Base-by-base conservation (phyloP, 92 coral and sea anemone genomes). In the Paramuricea clavata region DNA sequence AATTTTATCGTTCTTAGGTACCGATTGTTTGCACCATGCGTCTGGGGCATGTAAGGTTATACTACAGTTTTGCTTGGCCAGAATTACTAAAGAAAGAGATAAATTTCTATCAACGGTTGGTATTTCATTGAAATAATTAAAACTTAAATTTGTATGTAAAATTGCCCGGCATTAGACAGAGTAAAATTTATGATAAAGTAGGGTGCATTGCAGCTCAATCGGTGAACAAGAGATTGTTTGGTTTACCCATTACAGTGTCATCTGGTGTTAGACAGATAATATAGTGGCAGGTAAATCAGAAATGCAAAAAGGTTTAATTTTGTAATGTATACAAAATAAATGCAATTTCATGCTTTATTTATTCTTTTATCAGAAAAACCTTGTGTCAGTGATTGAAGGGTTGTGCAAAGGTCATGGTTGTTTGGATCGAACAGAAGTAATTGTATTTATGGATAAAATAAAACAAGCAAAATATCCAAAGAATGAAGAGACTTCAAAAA, bases 361-460 rank as follows among this genome's bases (percentile, higher is more conserved):
- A n/a, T n/a, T n/a, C 10, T 33, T 6, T 65, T 65, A 3, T 49
- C 86, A 97, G 99, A 97, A 89, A 71, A 92, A 94, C 61, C 88
- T 94, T 26, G 94, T 97, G 16, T 88, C 98, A 28, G 90, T 97
- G 25, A 85, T 97, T 31, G 99, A 97, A 86, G 98, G 99, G 16
- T 92, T 97, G 44, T 97, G 99, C 33, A 97, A 94, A 83, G 99
- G 99, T 12, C 99, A 94, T 93, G 99, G 99, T 1, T 97, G 97
- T 69, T 74, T 97, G 69, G 91, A 86, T 88, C 92, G 92, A 64
- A 75, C 97, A 19, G 98, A 97, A 70, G 86, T 97, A 30, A 76
- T 92, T 56, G 89, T 92, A 12, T 73, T 94, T 16, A 89, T 95
- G 54, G 92, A 93, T 7, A 87, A 87, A 62, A 87, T 97, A 26